Base-by-base conservation (phyloP, 2,888 invertebrate genomes). In the Drosophila austrosaltans region DNA sequence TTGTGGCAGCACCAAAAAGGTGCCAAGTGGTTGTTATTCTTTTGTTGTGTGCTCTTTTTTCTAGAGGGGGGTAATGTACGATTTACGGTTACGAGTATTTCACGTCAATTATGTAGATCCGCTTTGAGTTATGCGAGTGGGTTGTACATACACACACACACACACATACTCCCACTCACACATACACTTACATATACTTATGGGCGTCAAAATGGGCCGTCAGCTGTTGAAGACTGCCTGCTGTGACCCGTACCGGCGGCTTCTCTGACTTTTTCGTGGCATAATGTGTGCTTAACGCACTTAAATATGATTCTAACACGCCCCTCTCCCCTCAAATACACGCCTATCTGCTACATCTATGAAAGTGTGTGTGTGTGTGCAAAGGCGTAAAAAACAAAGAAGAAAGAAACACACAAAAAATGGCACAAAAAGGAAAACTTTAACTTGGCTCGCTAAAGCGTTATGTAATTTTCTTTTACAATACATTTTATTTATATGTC, bases 101-200 rank as follows among this genome's bases (percentile, higher is more conserved):
- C 63, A 70, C 71, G 71, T 88, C 88, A 83, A 88, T 83, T 83
- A 83, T 83, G 88, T 82, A 88, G 83, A 88, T 83, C 88, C 83
- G 76, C 86, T 80, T 75, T 83, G 81, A 83, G 77, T 88, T 82
- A 87, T 88, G 83, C 60, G 76, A 72, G 76, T 77, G 80, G 74
- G 61, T 66, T 60, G 53, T 62, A 25, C 30, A 8, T 32, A n/a
- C n/a, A n/a, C 16, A 32, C 42, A 58, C 48, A 25, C 61, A 40
- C 48, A 20, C 40, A 63, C 39, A 10, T 12, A 12, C 10, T 16
- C 53, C 3, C 8, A 20, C 44, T 3, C 22, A 22, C 20, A 10
- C 16, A 56, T 16, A 4, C 28, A 32, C 28, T 30, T n/a, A 16
- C 16, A 32, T 56, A 56, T 16, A 56, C 16, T n/a, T 30, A 8